Conservation (phyloP, 2,113 vertebrate genomes). For the Dolichotis patagonum region DNA sequence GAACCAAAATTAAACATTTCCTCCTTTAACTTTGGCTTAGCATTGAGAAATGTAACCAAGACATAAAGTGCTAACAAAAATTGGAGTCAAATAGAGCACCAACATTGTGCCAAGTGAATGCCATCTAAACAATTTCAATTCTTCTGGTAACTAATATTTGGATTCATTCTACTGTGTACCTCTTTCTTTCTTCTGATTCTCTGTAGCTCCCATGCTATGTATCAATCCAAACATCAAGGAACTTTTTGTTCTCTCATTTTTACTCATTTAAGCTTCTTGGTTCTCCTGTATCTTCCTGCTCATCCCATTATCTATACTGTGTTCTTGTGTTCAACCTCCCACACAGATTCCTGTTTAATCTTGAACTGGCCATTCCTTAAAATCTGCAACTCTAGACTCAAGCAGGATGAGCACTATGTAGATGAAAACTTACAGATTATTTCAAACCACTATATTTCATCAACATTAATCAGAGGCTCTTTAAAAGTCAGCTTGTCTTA, state of each 20-base stretch:
- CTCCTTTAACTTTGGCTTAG: too few species aligned
- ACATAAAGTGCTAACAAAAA: not conserved
- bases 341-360: not conserved
- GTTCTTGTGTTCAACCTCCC: not conserved
- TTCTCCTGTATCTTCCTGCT: not conserved
- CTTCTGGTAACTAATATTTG: not conserved
- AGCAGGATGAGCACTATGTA: not conserved
- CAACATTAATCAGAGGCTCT: not conserved
- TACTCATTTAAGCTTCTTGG: not conserved
- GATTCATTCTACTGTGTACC: not conserved
- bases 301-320: not conserved
- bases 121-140: not conserved
- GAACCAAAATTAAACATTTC: too few species aligned
- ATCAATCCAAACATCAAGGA: not conserved
- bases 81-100: not conserved
- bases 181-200: not conserved
- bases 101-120: not conserved
- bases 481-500: not conserved
- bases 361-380: not conserved
- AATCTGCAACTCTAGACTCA: not conserved
- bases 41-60: too few species aligned
- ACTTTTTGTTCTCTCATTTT: slow-evolving; percentile 7
- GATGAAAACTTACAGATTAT: not conserved
- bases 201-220: not conserved
- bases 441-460: not conserved